Evolutionary conservation across 2,888 invertebrate genomes (phyloP).

Genomic region (Deilephila porcellus): DNA sequence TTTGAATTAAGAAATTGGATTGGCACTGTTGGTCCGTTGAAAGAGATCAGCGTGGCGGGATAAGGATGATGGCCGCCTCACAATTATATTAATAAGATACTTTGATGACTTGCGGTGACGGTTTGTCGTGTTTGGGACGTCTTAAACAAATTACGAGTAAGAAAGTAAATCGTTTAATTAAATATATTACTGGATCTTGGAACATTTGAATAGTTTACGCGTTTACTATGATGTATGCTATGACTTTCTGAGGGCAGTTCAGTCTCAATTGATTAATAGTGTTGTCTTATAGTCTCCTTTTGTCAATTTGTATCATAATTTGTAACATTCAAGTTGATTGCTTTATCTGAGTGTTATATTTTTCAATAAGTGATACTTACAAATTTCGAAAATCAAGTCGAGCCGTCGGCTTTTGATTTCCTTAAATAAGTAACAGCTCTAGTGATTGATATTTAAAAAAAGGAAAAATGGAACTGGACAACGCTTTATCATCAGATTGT

Average conservation of each 20-base stretch:
- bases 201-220: not conserved
- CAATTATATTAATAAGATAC: constrained; percentile 7
- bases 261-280: not conserved
- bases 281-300: not conserved
- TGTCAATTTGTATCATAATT: not conserved
- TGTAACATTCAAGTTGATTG: not conserved
- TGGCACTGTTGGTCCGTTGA: constrained; percentile 48
- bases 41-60: constrained; percentile 43
- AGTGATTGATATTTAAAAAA: too few relatives aligned
- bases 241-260: not conserved
- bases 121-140: constrained; percentile 24
- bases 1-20: constrained; percentile 66
- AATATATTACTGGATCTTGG: not conserved
- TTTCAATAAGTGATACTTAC: not conserved
- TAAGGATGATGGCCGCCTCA: constrained; percentile 30
- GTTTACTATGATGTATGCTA: not conserved
- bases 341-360: not conserved
- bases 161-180: constrained; percentile 7
- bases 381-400: too few relatives aligned
- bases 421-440: too few relatives aligned
- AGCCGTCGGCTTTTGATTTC: too few relatives aligned
- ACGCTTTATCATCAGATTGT: too few relatives aligned
- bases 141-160: constrained; percentile 3
- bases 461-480: too few relatives aligned
- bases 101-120: constrained; percentile 11